These are phyloP conservation scores for Pseudonaja textilis DNA, from an alignment of 2,113 vertebrate species.

Conservation along the genomic window DNA sequence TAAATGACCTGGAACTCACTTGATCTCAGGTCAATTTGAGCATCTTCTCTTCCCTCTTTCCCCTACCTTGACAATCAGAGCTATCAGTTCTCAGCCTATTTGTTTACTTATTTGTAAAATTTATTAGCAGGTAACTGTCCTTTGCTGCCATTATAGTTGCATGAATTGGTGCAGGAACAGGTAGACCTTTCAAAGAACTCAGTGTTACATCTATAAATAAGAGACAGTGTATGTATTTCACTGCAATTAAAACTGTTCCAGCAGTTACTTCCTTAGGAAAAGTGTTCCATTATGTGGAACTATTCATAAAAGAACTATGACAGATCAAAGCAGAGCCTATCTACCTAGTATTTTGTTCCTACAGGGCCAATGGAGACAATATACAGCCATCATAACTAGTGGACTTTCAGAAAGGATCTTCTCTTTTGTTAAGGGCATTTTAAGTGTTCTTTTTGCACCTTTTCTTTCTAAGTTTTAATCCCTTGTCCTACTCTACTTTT, in stretches of 20 bases:
- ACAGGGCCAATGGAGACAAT: background rate
- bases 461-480: background rate
- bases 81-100: background rate
- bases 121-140: background rate
- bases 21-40: background rate
- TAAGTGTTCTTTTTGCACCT: background rate
- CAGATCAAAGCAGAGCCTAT: background rate
- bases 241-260: background rate
- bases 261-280: background rate
- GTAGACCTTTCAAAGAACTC: background rate
- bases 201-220: background rate
- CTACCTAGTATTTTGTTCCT: background rate
- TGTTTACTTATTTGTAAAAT: background rate
- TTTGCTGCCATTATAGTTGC: background rate
- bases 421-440: background rate
- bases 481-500: background rate
- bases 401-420: background rate
- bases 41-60: background rate
- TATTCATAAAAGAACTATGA: background rate
- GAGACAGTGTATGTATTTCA: background rate
- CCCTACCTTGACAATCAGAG: background rate
- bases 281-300: background rate
- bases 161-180: background rate
- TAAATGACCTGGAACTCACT: background rate
- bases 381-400: background rate